These are phyloP conservation scores for Montipora foliosa DNA, from an alignment of 64 coral and sea anemone species.

Conservation along the genomic window DNA sequence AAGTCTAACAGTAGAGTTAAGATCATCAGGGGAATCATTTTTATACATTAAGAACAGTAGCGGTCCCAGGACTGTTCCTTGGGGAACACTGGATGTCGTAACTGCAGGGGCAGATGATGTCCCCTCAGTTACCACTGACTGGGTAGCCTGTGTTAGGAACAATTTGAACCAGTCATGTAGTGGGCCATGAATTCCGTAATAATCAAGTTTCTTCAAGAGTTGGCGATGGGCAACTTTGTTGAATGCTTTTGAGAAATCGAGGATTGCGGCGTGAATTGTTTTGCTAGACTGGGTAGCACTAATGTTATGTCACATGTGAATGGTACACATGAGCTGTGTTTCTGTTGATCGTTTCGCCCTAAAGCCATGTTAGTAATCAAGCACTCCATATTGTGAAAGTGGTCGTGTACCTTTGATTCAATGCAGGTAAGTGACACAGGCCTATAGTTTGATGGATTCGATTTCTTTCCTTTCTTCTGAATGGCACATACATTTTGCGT, in stretches of 20 bases:
- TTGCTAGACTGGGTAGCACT: conserved; percentile 58
- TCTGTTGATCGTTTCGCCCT: no score
- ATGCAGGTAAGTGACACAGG: no score
- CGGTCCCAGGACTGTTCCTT: no score
- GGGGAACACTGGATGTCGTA: no score
- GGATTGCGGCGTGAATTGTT: conserved; percentile 42
- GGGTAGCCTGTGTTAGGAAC: not conserved
- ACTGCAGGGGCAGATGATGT: not conserved
- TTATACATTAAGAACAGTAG: conserved; percentile 10
- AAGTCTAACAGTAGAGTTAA: conserved; percentile 7
- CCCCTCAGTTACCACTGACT: conserved; percentile 39
- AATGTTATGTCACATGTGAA: conserved; percentile 22
- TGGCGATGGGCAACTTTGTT: conserved; percentile 25
- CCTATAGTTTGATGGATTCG: no score
- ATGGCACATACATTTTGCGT: no score
- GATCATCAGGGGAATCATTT: conserved; percentile 32
- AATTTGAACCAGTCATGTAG: not conserved
- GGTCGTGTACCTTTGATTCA: no score
- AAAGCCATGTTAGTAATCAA: no score
- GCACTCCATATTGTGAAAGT: no score
- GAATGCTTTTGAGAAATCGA: conserved; percentile 62
- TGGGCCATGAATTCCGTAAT: conserved; percentile 39
- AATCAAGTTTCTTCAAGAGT: conserved; percentile 14
- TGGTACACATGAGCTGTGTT: conserved; percentile 15
- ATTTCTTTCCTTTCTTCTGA: no score